A percentile compares a stretch with the other conserved stretches of the same genome.
phyloP scores from a whole-genome alignment of 2,113 vertebrate species.

The Notarius quadriscutis region DNA sequence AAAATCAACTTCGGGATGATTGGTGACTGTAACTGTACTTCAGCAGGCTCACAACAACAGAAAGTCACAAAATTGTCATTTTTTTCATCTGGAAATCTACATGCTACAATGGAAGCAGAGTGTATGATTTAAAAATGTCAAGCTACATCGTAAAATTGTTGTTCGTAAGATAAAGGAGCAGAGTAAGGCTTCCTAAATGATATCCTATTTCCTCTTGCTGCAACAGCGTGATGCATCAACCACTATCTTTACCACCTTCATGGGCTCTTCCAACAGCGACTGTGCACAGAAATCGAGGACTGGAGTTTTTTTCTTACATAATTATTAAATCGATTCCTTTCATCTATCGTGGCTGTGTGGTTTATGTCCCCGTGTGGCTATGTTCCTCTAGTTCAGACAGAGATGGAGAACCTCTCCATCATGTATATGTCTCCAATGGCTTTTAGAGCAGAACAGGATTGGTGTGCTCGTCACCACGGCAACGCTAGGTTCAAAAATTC shows the following conservation, averaged over 20 bases:
- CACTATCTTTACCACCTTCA: background rate
- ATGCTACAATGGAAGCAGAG: background rate
- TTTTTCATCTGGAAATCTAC: background rate
- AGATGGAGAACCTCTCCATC: constrained; percentile 20
- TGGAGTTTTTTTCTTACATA: background rate
- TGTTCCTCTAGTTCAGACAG: background rate
- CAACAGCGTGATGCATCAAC: constrained; percentile 14
- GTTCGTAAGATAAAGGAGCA: background rate
- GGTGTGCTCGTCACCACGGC: constrained; percentile 53
- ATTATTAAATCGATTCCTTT: constrained; percentile 12
- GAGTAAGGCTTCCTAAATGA: background rate
- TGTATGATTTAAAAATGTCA: background rate
- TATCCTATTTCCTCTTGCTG: background rate
- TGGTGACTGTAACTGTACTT: background rate
- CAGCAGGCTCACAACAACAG: background rate
- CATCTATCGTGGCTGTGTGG: constrained; percentile 2
- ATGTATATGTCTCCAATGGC: constrained; percentile 19
- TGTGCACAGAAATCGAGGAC: background rate
- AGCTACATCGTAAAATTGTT: background rate
- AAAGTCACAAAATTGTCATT: background rate
- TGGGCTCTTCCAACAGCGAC: background rate
- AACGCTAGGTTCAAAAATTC: constrained; percentile 51
- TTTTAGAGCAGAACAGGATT: constrained; percentile 33
- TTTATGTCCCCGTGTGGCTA: background rate
- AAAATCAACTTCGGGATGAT: background rate